Base-by-base conservation (phyloP, 2,113 vertebrate genomes). In the Camelus dromedarius region DNA sequence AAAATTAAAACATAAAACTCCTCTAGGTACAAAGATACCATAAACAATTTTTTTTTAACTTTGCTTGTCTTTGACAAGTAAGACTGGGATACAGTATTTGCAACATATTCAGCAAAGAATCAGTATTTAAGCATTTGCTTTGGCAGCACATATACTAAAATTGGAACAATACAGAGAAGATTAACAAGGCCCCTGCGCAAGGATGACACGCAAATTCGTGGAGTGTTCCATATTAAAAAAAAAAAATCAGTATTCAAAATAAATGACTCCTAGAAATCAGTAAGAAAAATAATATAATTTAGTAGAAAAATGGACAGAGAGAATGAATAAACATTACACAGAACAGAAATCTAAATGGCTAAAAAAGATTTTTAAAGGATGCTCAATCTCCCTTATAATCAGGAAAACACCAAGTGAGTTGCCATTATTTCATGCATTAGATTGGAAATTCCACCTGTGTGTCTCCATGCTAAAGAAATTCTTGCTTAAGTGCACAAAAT, bases 21-120 rank as follows among this genome's bases (percentile, higher is more conserved):
- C 13, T 75, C 42, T 82, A 56, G 80, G 10, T 91, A 58, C 56
- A 42, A 85, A 79, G 38, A 82, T 54, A 50, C 24, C 32, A 32
- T 76, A 46, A 75, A n/a, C 69, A 83, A 58, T 66, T 14, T 84
- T 67, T 30, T 66, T 66, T 89, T 82, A 66, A 56, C 18, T 67
- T 46, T 82, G 58, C 42, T 83, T 82, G 64, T 76, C 20, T 89
- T 93, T 96, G 76, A 20, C 24, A 77, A 56, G 60, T 83, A 92
- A 91, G n/a, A 95, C 24, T 52, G 48, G 22, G 58, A 81, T 86
- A 86, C 76, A 94, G 77, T 88, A 62, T 69, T 69, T 92, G 46
- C 52, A 50, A 67, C 11, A 10, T 30, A 64, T 3, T 46, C 60
- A 83, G 67, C 42, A 83, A 89, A 54, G 35, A 60, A 54, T 54